phyloP scores from a whole-genome alignment of 1,140 invertebrate species.

The Brachystomella parvula region DNA sequence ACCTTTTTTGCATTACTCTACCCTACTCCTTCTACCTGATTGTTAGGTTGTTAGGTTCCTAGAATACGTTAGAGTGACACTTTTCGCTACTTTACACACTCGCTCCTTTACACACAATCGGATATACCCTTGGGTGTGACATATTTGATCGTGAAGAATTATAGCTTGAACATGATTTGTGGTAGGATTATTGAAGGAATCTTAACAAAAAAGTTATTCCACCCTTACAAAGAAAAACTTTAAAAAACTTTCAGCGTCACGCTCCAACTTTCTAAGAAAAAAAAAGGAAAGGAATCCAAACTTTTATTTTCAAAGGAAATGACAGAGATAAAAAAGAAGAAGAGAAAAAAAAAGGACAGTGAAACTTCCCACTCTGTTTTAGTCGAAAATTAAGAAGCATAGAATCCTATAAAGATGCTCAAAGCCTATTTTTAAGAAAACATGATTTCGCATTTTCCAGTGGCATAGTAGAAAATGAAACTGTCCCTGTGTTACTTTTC shows the following conservation, averaged over 20 bases:
- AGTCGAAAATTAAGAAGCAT: neutral
- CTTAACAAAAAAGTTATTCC: neutral
- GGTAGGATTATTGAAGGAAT: neutral
- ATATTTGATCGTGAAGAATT: slow-evolving; percentile 12
- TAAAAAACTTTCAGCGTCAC: neutral
- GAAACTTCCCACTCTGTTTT: neutral
- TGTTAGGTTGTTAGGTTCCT: no score
- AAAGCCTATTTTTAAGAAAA: neutral
- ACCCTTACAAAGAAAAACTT: neutral
- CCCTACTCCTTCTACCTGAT: no score
- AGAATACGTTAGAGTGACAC: no score
- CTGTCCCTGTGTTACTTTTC: neutral
- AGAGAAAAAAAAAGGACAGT: no score
- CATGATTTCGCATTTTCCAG: neutral
- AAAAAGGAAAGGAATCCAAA: neutral
- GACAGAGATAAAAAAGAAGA: no score
- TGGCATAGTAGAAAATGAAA: neutral
- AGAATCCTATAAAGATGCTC: neutral
- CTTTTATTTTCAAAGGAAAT: neutral
- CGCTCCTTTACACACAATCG: no score
- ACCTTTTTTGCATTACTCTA: no score
- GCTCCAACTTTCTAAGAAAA: neutral
- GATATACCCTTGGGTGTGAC: no score
- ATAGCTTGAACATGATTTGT: slow-evolving; percentile 9
- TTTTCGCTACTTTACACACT: no score